These are phyloP conservation scores for Rallus limicola DNA, from an alignment of 2,113 vertebrate genomes.

Conservation along the genomic window DNA sequence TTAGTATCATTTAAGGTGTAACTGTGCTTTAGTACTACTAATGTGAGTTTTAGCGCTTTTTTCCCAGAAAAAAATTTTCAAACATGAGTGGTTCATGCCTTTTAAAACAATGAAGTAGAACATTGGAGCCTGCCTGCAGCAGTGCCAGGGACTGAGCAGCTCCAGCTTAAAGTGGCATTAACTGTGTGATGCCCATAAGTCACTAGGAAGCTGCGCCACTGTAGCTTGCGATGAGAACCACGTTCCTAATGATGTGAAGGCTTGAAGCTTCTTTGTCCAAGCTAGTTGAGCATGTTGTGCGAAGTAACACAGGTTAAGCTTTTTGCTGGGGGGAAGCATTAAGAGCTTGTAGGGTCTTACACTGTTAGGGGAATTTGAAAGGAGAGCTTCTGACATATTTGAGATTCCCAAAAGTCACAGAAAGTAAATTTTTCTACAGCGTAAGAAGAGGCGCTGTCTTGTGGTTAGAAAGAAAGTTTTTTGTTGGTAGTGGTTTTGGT, in stretches of 20 bases:
- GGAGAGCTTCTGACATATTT: background rate
- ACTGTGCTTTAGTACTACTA: background rate
- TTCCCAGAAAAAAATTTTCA: background rate
- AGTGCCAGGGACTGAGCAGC: background rate
- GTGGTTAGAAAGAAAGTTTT: background rate
- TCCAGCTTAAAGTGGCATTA: background rate
- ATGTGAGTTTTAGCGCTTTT: background rate
- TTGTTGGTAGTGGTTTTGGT: background rate
- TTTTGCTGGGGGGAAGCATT: background rate
- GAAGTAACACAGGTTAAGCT: background rate
- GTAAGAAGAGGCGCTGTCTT: background rate
- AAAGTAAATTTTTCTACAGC: background rate
- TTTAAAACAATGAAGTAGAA: background rate
- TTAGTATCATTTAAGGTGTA: background rate
- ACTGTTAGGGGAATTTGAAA: background rate
- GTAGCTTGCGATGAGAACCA: background rate
- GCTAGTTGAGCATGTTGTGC: background rate
- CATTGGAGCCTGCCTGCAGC: background rate
- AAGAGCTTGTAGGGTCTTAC: background rate
- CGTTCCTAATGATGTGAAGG: background rate
- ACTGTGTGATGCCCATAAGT: background rate
- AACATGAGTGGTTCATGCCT: background rate
- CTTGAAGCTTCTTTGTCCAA: background rate
- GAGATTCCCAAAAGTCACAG: background rate
- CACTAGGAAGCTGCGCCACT: background rate